Evolutionary conservation across 2,888 invertebrate genomes (phyloP).

Genomic region (Chirona hameri): DNA sequence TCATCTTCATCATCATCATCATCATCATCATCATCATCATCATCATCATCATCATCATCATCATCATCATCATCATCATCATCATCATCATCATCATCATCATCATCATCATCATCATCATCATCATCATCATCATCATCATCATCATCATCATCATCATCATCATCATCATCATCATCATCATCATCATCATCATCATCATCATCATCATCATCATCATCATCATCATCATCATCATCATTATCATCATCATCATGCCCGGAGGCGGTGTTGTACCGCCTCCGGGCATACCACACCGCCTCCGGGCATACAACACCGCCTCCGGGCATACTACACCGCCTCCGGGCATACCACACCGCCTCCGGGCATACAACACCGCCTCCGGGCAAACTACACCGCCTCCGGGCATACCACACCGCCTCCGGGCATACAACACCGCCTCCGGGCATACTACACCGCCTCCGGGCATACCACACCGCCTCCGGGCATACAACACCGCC

Average conservation of each 20-base stretch:
- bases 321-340: no score
- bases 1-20: background rate
- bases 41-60: background rate
- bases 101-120: constrained; percentile 22
- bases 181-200: constrained; percentile 22
- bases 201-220: constrained; percentile 22
- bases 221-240: constrained; percentile 22
- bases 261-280: no score
- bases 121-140: constrained; percentile 22
- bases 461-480: no score
- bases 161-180: constrained; percentile 22
- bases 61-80: constrained; percentile 22
- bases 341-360: no score
- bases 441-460: no score
- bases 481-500: no score
- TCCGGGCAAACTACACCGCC: no score
- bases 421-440: no score
- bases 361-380: no score
- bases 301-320: no score
- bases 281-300: no score
- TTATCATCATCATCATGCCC: constrained; percentile 22
- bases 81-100: constrained; percentile 22
- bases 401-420: no score
- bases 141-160: constrained; percentile 22
- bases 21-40: background rate